These are phyloP conservation scores for Leptoclinus maculatus DNA, from an alignment of 2,797 vertebrate species.

Conservation along the genomic window DNA sequence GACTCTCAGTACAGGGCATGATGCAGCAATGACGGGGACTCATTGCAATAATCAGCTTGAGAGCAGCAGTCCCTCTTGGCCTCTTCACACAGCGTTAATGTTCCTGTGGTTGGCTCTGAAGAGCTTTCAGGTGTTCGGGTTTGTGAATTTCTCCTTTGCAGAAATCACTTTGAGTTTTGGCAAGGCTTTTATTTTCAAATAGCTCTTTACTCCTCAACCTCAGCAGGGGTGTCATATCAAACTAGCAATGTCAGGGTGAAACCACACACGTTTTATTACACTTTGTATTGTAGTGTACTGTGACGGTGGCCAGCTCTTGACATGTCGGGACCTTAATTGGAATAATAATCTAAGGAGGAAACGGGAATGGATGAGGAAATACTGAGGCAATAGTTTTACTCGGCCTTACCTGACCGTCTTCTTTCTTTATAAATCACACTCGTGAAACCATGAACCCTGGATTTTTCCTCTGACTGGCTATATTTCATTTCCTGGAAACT, in stretches of 20 bases:
- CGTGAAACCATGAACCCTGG: constrained; percentile 25
- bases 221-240: constrained; percentile 19
- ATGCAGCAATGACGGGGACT: constrained; percentile 25
- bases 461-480: constrained; percentile 5
- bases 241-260: constrained; percentile 29
- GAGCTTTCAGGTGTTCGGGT: constrained; percentile 25
- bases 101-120: constrained; percentile 21
- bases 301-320: constrained; percentile 22
- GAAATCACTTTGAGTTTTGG: constrained; percentile 24
- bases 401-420: constrained; percentile 23
- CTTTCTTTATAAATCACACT: constrained; percentile 37
- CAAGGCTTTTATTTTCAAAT: neutral
- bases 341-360: constrained; percentile 47
- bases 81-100: constrained; percentile 31
- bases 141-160: constrained; percentile 11
- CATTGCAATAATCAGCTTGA: constrained; percentile 21
- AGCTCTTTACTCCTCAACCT: neutral
- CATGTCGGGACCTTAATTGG: constrained; percentile 49
- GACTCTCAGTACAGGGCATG: constrained; percentile 9
- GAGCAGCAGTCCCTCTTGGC: constrained; percentile 12
- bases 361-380: constrained; percentile 48
- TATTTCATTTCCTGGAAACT: constrained; percentile 26
- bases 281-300: neutral
- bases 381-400: constrained; percentile 42
- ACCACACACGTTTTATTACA: constrained; percentile 5